Evolutionary conservation across 2,888 invertebrate genomes (phyloP), one percentile per base, ranked within the genome.

Genomic region (Apoda limacodes): DNA sequence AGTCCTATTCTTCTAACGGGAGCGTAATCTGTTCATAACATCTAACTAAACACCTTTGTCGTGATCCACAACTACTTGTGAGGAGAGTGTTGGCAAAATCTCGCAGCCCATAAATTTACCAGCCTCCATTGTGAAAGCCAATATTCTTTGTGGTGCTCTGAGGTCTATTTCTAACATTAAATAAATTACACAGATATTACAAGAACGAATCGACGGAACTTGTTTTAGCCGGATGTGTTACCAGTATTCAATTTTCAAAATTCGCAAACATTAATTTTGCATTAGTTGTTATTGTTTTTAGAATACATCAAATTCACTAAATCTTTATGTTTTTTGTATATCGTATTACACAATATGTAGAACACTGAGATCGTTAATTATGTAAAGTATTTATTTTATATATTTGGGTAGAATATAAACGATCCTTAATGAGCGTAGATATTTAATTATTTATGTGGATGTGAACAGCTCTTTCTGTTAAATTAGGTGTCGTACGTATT

Each of bases 171-270:
- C 69, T 67, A 74, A 74, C 74, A 78, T 80, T 75, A 78, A 76
- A 80, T 78, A 78, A 80, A 76, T 78, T 75, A 75, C 69, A 60
- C 56, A 48, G 69, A 74, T 76, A 78, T 78, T 72, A 78, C 76
- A 67, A 72, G 70, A 78, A 74, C 74, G 71, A 74, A 75, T 75
- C 70, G 61, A 59, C 48, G 48, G 60, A 71, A 74, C 71, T 68
- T 60, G 72, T 69, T 71, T 58, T 62, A 49, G 55, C 55, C 46
- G 62, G 63, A 71, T 71, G 70, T 67, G 68, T 69, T n/a, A n/a
- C 67, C 64, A 55, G 46, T 48, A 50, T 53, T 34, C 34, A 58
- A 56, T 57, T 56, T 58, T 56, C 61, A 56, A 65, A 69, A n/a
- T n/a, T 68, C 63, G 55, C 58, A 57, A 65, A 60, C 66, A 63